phyloP scores from a whole-genome alignment of 2,797 vertebrate species.

The Bucorvus abyssinicus region DNA sequence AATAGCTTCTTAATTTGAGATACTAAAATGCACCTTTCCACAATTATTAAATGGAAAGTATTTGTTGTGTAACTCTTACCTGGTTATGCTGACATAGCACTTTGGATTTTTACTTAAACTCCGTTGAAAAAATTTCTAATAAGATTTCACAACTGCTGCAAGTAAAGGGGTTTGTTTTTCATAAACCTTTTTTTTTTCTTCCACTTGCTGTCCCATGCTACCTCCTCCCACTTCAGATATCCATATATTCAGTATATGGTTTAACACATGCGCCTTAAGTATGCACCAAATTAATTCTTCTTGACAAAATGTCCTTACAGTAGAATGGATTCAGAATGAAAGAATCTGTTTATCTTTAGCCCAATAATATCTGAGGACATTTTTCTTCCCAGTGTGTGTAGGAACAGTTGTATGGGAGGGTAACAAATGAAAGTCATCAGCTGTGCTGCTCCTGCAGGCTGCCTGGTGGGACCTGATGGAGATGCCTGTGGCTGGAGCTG shows the following conservation, averaged over 20 bases:
- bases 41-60: background rate
- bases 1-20: background rate
- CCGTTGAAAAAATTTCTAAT: background rate
- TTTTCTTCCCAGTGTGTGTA: background rate
- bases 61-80: background rate
- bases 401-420: background rate
- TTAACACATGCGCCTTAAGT: background rate
- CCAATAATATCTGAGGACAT: background rate
- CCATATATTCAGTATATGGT: background rate
- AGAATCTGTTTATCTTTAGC: background rate
- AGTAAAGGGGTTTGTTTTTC: background rate
- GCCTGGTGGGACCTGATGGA: background rate
- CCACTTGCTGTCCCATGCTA: background rate
- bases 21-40: background rate
- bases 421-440: background rate
- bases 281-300: background rate
- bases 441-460: background rate
- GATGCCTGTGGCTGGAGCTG: background rate
- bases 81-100: background rate
- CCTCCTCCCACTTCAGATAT: background rate
- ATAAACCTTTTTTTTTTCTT: background rate
- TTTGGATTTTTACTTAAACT: background rate
- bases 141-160: background rate
- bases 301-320: background rate
- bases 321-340: background rate